Percentiles rank a stretch among this genome's conserved stretches.
Evolutionary conservation across 2,888 invertebrate species (phyloP).

Genomic region (Brachypalpus laphriformis): DNA sequence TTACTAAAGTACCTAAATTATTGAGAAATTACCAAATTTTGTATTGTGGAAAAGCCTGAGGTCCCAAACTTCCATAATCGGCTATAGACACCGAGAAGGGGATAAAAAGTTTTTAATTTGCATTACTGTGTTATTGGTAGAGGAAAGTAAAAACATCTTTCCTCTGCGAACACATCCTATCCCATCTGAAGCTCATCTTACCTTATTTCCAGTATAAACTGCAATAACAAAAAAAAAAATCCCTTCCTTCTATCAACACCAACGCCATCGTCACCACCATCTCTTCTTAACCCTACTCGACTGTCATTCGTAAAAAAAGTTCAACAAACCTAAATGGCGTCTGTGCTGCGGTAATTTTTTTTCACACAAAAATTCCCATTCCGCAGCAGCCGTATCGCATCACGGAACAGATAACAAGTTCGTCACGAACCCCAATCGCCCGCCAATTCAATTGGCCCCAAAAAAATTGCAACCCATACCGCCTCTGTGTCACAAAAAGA

Average conservation of each 20-base stretch:
- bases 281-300: constrained; percentile 7
- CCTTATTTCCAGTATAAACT: not conserved
- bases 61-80: no score
- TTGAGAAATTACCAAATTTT: no score
- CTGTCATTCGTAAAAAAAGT: constrained; percentile 69
- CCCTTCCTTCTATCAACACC: not conserved
- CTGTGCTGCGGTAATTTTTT: constrained; percentile 58
- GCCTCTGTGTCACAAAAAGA: constrained; percentile 2
- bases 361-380: constrained; percentile 29
- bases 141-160: no score
- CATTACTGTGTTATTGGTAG: no score
- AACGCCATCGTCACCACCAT: constrained; percentile 15
- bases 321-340: constrained; percentile 71
- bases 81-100: no score
- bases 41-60: no score
- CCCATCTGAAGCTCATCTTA: not conserved
- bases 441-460: no score
- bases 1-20: no score
- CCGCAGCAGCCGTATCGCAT: not conserved
- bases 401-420: constrained; percentile 19
- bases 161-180: constrained; percentile 14
- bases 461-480: not conserved
- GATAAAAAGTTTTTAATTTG: no score
- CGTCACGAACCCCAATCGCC: not conserved
- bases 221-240: constrained; percentile 14